Evolutionary conservation across 92 coral and sea anemone genomes (phyloP).

Genomic region (Parazoanthus darwini): DNA sequence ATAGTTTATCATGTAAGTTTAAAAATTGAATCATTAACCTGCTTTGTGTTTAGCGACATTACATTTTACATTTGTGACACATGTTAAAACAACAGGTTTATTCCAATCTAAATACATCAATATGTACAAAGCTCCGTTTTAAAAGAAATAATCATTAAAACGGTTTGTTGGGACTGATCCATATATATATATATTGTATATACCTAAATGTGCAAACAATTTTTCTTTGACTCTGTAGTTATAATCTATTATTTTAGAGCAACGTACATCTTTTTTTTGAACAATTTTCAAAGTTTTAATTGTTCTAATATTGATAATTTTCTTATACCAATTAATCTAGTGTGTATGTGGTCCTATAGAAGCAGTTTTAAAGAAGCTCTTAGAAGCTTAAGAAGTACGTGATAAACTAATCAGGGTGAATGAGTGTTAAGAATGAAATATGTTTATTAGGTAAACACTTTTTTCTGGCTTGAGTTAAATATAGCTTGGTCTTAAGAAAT

Average conservation of each 20-base stretch:
- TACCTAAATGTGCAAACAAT: neutral
- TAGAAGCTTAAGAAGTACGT: neutral
- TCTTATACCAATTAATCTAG: neutral
- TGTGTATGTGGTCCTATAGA: neutral
- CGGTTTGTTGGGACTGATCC: neutral
- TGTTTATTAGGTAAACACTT: neutral
- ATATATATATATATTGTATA: too few relatives aligned
- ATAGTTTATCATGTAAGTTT: neutral
- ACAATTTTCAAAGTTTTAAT: neutral
- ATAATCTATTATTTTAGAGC: neutral
- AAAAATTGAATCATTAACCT: neutral
- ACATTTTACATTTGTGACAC: neutral
- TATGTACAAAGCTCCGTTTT: neutral
- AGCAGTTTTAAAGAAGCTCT: neutral
- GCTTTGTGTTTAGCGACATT: neutral
- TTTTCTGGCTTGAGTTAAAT: neutral
- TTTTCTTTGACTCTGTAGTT: neutral
- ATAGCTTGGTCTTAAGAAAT: neutral
- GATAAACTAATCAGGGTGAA: neutral
- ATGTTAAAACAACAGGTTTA: too few relatives aligned
- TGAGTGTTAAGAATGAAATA: neutral
- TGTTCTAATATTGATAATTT: neutral
- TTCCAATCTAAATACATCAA: neutral
- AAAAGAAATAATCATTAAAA: too few relatives aligned
- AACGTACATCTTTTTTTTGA: neutral